Evolutionary conservation across 2,888 invertebrate genomes (phyloP).

Genomic region (Tyria jacobaeae): DNA sequence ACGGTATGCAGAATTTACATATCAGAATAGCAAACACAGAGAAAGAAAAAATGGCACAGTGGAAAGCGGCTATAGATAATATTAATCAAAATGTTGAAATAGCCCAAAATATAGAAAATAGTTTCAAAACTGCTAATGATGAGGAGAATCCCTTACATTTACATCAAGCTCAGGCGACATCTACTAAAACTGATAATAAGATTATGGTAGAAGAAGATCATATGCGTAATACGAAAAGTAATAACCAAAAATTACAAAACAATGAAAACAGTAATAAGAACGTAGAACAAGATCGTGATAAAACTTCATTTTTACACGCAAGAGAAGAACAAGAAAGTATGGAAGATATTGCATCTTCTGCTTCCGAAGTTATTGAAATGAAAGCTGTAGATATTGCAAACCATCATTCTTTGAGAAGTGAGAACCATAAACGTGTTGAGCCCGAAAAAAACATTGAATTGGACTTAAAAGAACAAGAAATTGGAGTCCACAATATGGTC

Average conservation of each 20-base stretch:
- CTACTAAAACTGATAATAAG: constrained; percentile 25
- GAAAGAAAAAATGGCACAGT: constrained; percentile 68
- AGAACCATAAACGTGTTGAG: constrained; percentile 29
- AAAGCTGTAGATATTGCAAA: constrained; percentile 38
- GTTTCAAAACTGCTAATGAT: constrained; percentile 55
- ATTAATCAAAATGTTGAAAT: constrained; percentile 70
- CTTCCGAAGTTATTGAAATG: constrained; percentile 50
- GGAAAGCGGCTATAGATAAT: constrained; percentile 71
- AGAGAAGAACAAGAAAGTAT: constrained; percentile 21
- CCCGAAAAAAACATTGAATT: constrained; percentile 21
- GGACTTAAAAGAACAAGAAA: constrained; percentile 10
- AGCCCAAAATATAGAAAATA: constrained; percentile 73
- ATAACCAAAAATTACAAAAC: constrained; percentile 20
- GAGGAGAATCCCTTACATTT: constrained; percentile 23
- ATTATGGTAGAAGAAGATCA: constrained; percentile 12
- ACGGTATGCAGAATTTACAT: constrained; percentile 49
- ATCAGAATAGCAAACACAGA: constrained; percentile 57
- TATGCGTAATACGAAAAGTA: constrained; percentile 34
- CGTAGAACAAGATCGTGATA: constrained; percentile 5
- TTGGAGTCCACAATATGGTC: constrained; percentile 5
- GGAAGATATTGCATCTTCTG: constrained; percentile 50
- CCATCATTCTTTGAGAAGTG: constrained; percentile 33
- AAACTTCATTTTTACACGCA: constrained; percentile 15
- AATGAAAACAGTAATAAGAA: constrained; percentile 4
- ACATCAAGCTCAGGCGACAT: constrained; percentile 29